A percentile compares a stretch with the other conserved stretches of the same genome.
Evolutionary conservation across 1,140 invertebrate genomes (phyloP).

Genomic region (Drosophila orosa): DNA sequence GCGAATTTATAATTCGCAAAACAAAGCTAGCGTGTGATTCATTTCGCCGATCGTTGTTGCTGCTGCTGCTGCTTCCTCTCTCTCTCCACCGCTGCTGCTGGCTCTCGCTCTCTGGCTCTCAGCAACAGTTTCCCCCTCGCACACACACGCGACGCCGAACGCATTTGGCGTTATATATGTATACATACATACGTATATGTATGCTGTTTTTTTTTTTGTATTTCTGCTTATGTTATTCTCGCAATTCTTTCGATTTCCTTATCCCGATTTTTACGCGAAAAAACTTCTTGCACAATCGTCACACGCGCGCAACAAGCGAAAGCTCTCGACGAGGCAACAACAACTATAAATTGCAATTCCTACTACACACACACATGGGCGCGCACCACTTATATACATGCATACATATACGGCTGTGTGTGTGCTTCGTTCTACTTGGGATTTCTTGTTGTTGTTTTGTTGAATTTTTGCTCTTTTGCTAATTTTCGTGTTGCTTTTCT

Average conservation of each 20-base stretch:
- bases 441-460: slow-evolving; percentile 49
- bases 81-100: slow-evolving; percentile 11
- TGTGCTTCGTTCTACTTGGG: slow-evolving; percentile 22
- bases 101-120: slow-evolving; percentile 46
- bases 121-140: slow-evolving; percentile 26
- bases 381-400: slow-evolving; percentile 12
- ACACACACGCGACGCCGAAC: slow-evolving; percentile 57
- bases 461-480: slow-evolving; percentile 29
- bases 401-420: slow-evolving; percentile 21
- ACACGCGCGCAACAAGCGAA: slow-evolving; percentile 79
- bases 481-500: slow-evolving; percentile 53
- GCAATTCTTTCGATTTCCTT: slow-evolving; percentile 48
- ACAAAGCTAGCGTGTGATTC: slow-evolving; percentile 74
- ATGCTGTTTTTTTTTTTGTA: slow-evolving; percentile 39
- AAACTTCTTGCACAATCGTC: slow-evolving; percentile 69
- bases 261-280: slow-evolving; percentile 39
- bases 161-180: slow-evolving; percentile 52
- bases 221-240: slow-evolving; percentile 40
- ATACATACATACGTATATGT: slow-evolving; percentile 10
- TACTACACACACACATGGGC: slow-evolving; percentile 58
- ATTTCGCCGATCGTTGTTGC: slow-evolving; percentile 53
- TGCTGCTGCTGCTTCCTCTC: slow-evolving; percentile 33
- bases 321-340: slow-evolving; percentile 65
- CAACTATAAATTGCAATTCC: slow-evolving; percentile 78
- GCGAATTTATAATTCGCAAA: slow-evolving; percentile 65